Base-by-base conservation (phyloP, 2,888 invertebrate species). In the Epirrita christyi region DNA sequence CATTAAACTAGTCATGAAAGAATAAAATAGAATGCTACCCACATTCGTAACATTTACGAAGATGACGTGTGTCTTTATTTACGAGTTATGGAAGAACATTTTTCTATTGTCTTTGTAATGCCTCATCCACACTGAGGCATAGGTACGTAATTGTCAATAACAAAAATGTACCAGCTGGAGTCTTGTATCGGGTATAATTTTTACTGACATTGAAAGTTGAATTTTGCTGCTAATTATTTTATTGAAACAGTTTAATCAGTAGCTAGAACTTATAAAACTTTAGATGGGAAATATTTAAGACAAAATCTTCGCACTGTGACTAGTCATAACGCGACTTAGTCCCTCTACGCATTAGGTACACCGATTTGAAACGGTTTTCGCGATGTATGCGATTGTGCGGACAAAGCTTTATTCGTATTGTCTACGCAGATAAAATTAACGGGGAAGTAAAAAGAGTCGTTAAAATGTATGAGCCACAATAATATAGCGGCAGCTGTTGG, bases 41-140 rank as follows among this genome's bases (percentile, higher is more conserved):
- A 49, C 44, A 45, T 41, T 40, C 28, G 53, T 49, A 49, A 41
- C 44, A 53, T 49, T 53, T 45, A 49, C 45, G 53, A 36, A 45
- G 34, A 54, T 58, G 58, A 53, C 58, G 57, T 34, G 49, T 37
- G 44, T 53, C n/a, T 37, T 44, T 40, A 32, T 47, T 58, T 53
- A 58, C 44, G 58, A 53, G 38, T 15, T 38, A 13, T 0, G n/a
- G 53, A 58, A 49, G 58, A 44, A 48, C 48, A n/a, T 28, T 37
- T 21, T 44, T 32, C 40, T 44, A 48, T 43, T 57, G 37, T 48
- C 38, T 40, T 36, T 15, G n/a, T 45, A 7, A 56, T 45, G 36
- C 32, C 38, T 7, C 9, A 9, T 15, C 37, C 7, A 49, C 48
- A 44, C 42, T 11, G 32, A 9, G 8, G 9, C 8, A 0, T 7